These are phyloP conservation scores for Remorina albescens DNA, from an alignment of 2,797 vertebrate genomes.

Conservation along the genomic window DNA sequence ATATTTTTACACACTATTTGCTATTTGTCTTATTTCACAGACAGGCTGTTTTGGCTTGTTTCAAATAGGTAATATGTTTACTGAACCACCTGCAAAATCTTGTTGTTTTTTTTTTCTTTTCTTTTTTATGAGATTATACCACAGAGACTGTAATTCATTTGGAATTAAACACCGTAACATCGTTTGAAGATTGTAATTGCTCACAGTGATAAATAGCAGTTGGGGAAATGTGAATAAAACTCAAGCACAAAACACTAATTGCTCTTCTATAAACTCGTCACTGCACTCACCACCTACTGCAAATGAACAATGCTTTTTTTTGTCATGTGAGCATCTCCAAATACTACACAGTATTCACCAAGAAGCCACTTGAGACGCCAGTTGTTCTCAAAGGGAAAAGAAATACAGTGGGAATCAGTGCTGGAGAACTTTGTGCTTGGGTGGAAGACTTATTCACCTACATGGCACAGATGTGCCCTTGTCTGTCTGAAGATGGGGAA, in stretches of 20 bases:
- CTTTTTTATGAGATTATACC: conserved; percentile 6
- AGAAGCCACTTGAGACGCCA: conserved; percentile 6
- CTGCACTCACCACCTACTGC: conserved; percentile 3
- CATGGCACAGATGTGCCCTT: conserved; percentile 17
- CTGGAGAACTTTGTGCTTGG: neutral
- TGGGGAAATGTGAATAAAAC: conserved; percentile 32
- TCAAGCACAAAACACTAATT: conserved; percentile 34
- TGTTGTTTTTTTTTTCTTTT: neutral
- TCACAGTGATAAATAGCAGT: conserved; percentile 46
- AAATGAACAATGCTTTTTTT: conserved; percentile 10
- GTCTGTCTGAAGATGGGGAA: conserved; percentile 3
- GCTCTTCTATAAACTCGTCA: conserved; percentile 22
- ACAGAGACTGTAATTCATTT: conserved; percentile 36
- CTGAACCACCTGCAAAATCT: conserved; percentile 26
- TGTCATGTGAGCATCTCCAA: conserved; percentile 7
- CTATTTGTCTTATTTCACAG: conserved; percentile 37
- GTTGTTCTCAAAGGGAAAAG: conserved; percentile 14
- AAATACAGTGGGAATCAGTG: conserved; percentile 1
- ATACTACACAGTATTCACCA: neutral
- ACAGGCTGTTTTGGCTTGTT: conserved; percentile 12
- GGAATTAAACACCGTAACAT: conserved; percentile 26
- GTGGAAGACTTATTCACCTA: neutral
- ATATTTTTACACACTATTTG: conserved; percentile 11
- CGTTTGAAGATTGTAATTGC: conserved; percentile 29
- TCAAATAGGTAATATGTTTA: conserved; percentile 25